Conservation (phyloP, 1,140 invertebrate genomes). For the Drosophila rufa region DNA sequence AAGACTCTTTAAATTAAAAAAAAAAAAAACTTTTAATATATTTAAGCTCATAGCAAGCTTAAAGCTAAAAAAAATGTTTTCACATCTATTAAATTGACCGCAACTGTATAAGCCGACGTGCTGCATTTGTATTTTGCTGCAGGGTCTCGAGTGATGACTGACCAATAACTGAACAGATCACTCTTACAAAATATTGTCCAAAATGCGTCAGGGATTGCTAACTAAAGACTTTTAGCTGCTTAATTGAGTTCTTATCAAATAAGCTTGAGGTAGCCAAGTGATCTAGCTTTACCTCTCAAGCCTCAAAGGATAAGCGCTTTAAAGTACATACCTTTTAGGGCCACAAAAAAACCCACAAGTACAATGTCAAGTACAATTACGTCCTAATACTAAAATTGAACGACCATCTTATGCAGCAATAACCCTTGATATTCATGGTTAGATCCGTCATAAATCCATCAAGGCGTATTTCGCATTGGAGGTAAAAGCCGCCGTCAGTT, state of each 20-base stretch:
- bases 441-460: slow-evolving; percentile 28
- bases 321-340: neutral
- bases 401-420: slow-evolving; percentile 6
- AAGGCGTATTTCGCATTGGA: neutral
- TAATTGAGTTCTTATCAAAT: neutral
- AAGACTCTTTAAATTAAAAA: too few relatives aligned
- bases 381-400: slow-evolving; percentile 1
- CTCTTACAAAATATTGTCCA: too few relatives aligned
- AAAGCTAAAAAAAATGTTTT: neutral
- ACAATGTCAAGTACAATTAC: slow-evolving; percentile 37
- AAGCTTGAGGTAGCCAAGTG: neutral
- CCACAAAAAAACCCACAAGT: slow-evolving; percentile 7
- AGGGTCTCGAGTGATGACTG: slow-evolving; percentile 2
- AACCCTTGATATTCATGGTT: slow-evolving; percentile 42
- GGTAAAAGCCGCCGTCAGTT: slow-evolving; percentile 3
- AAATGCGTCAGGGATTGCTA: too few relatives aligned
- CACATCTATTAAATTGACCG: neutral
- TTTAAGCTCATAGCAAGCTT: too few relatives aligned
- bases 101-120: neutral
- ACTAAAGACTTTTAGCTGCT: neutral
- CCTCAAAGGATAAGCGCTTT: neutral
- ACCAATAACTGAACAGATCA: slow-evolving; percentile 40
- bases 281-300: neutral
- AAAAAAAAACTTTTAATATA: too few relatives aligned
- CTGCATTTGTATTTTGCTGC: neutral